These are phyloP conservation scores for Platycnemis pennipes DNA, from an alignment of 2,888 invertebrate species.

Conservation along the genomic window DNA sequence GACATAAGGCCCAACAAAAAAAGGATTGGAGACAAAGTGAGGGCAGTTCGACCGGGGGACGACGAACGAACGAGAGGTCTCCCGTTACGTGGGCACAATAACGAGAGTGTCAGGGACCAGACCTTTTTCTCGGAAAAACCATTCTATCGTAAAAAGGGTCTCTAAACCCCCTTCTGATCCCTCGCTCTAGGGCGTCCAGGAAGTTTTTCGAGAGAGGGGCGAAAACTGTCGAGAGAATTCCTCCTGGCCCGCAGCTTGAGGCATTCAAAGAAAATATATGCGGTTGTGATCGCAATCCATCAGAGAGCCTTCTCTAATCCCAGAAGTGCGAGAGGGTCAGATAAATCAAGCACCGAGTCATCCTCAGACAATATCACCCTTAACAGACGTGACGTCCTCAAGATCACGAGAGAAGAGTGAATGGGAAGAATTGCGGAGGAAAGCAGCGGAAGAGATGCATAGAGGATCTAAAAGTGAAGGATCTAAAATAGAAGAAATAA, in stretches of 20 bases:
- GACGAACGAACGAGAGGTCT: background rate
- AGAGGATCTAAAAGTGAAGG: too few relatives aligned
- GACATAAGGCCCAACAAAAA: background rate
- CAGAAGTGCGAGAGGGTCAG: background rate
- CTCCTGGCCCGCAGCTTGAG: background rate
- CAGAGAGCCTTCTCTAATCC: background rate
- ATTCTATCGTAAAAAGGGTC: background rate
- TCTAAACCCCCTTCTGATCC: background rate
- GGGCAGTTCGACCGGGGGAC: background rate
- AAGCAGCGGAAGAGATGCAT: too few relatives aligned
- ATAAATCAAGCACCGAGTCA: background rate
- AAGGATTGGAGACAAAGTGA: background rate
- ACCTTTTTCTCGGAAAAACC: background rate
- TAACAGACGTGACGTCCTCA: too few relatives aligned
- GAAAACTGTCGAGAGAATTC: background rate
- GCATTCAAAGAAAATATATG: background rate
- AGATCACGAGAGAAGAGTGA: too few relatives aligned
- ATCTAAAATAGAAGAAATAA: too few relatives aligned
- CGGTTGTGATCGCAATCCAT: background rate
- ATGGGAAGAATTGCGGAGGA: too few relatives aligned
- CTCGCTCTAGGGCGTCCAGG: background rate
- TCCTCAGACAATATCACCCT: too few relatives aligned
- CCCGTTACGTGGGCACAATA: background rate
- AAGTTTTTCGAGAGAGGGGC: background rate
- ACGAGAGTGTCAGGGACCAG: background rate